Percentiles rank a stretch among this genome's conserved stretches.
Conservation (phyloP, 2,888 invertebrate genomes). For the Rhimphoctona megacephalus region DNA sequence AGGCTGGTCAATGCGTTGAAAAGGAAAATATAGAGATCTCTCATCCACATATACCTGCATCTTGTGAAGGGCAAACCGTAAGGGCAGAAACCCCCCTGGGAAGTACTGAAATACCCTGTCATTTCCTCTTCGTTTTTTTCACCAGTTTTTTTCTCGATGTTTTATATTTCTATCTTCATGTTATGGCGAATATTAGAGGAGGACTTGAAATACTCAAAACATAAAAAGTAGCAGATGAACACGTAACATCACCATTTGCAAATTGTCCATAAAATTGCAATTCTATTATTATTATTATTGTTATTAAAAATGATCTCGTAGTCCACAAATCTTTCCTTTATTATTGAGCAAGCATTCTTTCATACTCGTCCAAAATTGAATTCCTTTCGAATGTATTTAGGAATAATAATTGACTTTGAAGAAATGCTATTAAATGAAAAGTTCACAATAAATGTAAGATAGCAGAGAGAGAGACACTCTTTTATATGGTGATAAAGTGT, state of each 20-base stretch:
- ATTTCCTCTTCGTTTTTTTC: slow-evolving; percentile 73
- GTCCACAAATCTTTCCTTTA: not conserved
- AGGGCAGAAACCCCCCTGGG: slow-evolving; percentile 60
- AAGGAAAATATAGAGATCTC: slow-evolving; percentile 66
- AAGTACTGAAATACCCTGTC: slow-evolving; percentile 78
- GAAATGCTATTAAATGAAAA: not conserved
- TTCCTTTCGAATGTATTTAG: not conserved
- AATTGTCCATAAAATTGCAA: not conserved
- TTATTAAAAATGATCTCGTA: not conserved
- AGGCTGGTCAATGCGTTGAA: slow-evolving; percentile 72
- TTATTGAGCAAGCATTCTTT: not conserved
- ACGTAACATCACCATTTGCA: not conserved
- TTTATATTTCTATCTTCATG: too few relatives aligned
- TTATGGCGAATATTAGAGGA: not conserved
- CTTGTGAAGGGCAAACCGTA: slow-evolving; percentile 51
- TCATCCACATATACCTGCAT: slow-evolving; percentile 73
- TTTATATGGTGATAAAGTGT: slow-evolving; percentile 19
- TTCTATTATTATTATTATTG: not conserved
- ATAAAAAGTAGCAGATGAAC: not conserved
- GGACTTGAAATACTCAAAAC: not conserved
- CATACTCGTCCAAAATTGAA: not conserved
- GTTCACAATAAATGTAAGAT: not conserved
- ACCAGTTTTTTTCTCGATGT: not conserved
- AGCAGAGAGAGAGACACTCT: not conserved
- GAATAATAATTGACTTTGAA: not conserved